Base-by-base conservation (phyloP, 2,888 invertebrate genomes). In the Caenorhabditis becei region DNA sequence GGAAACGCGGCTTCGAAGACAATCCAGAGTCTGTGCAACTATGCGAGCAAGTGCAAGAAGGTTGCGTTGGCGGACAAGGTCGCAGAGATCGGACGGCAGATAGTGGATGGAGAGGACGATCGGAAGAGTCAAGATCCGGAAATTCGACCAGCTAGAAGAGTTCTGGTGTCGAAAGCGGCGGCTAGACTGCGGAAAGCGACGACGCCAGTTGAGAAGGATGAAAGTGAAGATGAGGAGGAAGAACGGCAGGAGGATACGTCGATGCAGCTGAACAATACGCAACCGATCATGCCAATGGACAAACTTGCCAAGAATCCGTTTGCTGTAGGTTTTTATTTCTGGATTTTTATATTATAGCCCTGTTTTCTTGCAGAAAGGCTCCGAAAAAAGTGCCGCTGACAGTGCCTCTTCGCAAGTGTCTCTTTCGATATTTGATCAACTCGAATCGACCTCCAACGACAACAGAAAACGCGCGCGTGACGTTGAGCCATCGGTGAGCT, bases 41-140 rank as follows among this genome's bases (percentile, higher is more conserved):
- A 86, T 51, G 89, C 89, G 7, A 78, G 85, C 32, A 87, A 83
- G 41, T 67, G 61, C 24, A 81, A 81, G n/a, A 83, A 83, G 35
- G 18, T 72, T 14, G 79, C 77, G 14, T 51, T 89, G 20, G 67
- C 84, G n/a, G 85, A 89, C 10, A 89, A 89, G 77, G 88, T 89
- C 8, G 75, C 71, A 11, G 80, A 77, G 51, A 75, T 80, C n/a
- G 80, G 80, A 28, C 32, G 71, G 7, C 23, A 49, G 24, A 35
- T 65, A 37, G 28, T 61, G 14, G 63, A 69, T 18, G 44, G n/a
- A 4, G 66, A 67, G 18, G 66, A 71, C 8, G 51, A 56, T 23
- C 66, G 49, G n/a, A 23, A 10, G 26, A 23, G 18, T 7, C 26
- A 35, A n/a, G 78, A 67, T 7, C 47, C 20, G 0, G 63, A 65